These are phyloP conservation scores for Ranitomeya imitator DNA, from an alignment of 2,113 vertebrate species.

Conservation along the genomic window DNA sequence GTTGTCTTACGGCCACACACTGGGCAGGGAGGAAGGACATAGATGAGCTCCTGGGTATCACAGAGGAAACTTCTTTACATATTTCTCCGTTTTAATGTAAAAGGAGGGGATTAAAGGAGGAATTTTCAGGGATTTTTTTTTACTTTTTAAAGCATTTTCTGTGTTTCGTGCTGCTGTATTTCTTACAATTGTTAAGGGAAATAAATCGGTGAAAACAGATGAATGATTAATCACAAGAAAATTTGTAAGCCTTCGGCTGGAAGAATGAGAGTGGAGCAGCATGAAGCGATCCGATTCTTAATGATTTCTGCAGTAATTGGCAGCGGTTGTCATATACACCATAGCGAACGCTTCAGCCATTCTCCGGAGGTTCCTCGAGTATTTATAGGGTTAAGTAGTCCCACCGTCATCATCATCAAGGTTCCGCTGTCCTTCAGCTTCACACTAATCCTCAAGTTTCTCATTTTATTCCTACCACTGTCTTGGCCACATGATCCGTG, in stretches of 20 bases:
- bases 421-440: constrained; percentile 5
- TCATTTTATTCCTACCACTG: neutral
- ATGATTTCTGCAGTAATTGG: neutral
- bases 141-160: neutral
- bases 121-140: no score
- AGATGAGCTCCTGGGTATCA: no score
- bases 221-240: neutral
- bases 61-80: no score
- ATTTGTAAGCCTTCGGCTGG: neutral
- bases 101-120: no score
- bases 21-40: no score
- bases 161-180: neutral
- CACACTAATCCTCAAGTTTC: neutral
- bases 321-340: neutral
- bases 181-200: neutral
- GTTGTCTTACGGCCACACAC: no score
- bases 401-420: neutral
- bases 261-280: neutral
- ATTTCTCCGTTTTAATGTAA: no score
- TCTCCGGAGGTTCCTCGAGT: neutral
- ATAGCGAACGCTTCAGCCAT: neutral
- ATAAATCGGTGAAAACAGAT: neutral
- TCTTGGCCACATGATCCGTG: neutral
- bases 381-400: neutral
- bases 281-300: neutral